phyloP scores from a whole-genome alignment of 1,140 invertebrate genomes.

The Drosophila repletoides region DNA sequence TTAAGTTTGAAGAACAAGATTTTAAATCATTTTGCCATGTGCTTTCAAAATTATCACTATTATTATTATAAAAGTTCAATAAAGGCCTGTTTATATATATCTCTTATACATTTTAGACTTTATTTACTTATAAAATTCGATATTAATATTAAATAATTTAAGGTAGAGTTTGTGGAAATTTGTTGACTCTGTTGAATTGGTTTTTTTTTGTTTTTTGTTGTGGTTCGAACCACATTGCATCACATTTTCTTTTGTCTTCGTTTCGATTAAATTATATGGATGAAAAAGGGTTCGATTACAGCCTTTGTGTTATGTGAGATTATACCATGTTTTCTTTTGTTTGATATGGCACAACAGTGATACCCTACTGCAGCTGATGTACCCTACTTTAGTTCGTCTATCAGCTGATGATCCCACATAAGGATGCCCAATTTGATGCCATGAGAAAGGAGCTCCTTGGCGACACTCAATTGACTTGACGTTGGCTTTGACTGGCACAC shows the following conservation, averaged over 20 bases:
- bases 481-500: constrained; percentile 27
- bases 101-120: constrained; percentile 11
- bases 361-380: background rate
- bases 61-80: constrained; percentile 15
- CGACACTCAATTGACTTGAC: constrained; percentile 29
- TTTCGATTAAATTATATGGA: no score
- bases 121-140: constrained; percentile 4
- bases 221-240: no score
- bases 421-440: constrained; percentile 85
- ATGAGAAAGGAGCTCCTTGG: constrained; percentile 78
- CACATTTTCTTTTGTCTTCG: no score
- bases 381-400: constrained; percentile 81
- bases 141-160: constrained; percentile 8
- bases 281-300: no score
- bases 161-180: no score
- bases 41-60: constrained; percentile 39
- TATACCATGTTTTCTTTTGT: no score
- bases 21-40: constrained; percentile 37
- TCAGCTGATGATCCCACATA: constrained; percentile 84
- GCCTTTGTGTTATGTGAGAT: no score
- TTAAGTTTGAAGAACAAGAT: constrained; percentile 44
- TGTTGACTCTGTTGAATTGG: no score
- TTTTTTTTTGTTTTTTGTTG: no score
- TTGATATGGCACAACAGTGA: background rate
- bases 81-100: constrained; percentile 38